Percentiles rank a stretch among this genome's conserved stretches.
These are phyloP conservation scores for Alloplasta piceator DNA, from an alignment of 2,888 invertebrate species.

Conservation along the genomic window DNA sequence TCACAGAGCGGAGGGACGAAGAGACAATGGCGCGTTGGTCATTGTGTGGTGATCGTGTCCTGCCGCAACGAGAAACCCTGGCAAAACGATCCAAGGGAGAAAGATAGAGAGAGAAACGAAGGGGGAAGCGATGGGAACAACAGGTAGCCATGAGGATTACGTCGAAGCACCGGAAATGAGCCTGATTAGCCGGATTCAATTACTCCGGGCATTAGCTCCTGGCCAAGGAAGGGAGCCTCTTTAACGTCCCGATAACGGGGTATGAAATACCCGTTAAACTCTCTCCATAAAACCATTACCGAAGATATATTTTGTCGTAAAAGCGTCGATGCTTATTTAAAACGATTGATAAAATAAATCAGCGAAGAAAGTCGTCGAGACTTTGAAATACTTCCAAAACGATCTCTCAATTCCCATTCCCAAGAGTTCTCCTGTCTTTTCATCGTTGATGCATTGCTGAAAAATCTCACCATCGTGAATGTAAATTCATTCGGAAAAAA, in stretches of 20 bases:
- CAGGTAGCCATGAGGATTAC: slow-evolving; percentile 59
- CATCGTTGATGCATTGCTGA: too few species aligned
- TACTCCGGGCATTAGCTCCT: slow-evolving; percentile 48
- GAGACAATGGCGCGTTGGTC: slow-evolving; percentile 8
- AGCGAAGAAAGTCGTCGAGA: too few species aligned
- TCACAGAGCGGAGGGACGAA: background rate
- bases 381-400: too few species aligned
- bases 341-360: too few species aligned
- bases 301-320: too few species aligned
- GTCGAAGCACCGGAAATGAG: slow-evolving; percentile 43
- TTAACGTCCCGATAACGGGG: slow-evolving; percentile 50
- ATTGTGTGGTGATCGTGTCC: slow-evolving; percentile 1
- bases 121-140: slow-evolving; percentile 34
- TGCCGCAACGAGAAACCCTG: background rate
- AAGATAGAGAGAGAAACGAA: slow-evolving; percentile 8
- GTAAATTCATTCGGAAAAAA: too few species aligned
- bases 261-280: background rate
- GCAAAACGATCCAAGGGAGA: background rate
- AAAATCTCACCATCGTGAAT: too few species aligned
- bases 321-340: background rate
- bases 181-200: slow-evolving; percentile 60
- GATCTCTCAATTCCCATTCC: too few species aligned
- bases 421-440: too few species aligned
- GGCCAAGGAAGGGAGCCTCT: slow-evolving; percentile 38
- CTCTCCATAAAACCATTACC: background rate